These are phyloP conservation scores for Drosophila arizonae DNA, from an alignment of 1,140 invertebrate genomes.

Conservation along the genomic window DNA sequence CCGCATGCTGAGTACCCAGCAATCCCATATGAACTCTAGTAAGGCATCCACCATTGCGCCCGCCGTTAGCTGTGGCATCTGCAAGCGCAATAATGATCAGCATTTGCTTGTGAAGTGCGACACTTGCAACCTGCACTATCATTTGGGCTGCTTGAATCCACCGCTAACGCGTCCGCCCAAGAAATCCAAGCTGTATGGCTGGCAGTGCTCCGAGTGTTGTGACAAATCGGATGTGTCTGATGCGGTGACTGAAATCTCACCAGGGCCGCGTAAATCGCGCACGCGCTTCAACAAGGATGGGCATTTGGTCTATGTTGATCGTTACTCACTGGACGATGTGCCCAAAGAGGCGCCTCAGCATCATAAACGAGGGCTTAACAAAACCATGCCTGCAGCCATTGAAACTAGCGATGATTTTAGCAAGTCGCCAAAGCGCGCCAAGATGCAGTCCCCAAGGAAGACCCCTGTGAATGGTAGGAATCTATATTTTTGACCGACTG, in stretches of 20 bases:
- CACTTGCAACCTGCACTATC: conserved; percentile 95
- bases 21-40: conserved; percentile 37
- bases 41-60: conserved; percentile 45
- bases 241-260: conserved; percentile 88
- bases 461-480: conserved; percentile 62
- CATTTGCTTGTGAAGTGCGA: conserved; percentile 97
- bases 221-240: conserved; percentile 92
- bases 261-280: conserved; percentile 89
- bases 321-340: conserved; percentile 66
- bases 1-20: conserved; percentile 84
- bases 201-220: conserved; percentile 96
- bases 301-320: conserved; percentile 62
- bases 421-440: conserved; percentile 59
- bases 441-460: conserved; percentile 60
- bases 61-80: conserved; percentile 87
- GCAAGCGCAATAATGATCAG: conserved; percentile 91
- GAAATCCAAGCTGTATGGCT: conserved; percentile 96
- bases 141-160: conserved; percentile 95
- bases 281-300: conserved; percentile 89
- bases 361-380: conserved; percentile 51
- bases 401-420: conserved; percentile 52
- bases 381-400: conserved; percentile 48
- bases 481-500: background rate
- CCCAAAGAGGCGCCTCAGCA: conserved; percentile 45
- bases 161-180: conserved; percentile 96